These are phyloP conservation scores for Calonectris borealis DNA, from an alignment of 2,113 vertebrate species.

Conservation along the genomic window DNA sequence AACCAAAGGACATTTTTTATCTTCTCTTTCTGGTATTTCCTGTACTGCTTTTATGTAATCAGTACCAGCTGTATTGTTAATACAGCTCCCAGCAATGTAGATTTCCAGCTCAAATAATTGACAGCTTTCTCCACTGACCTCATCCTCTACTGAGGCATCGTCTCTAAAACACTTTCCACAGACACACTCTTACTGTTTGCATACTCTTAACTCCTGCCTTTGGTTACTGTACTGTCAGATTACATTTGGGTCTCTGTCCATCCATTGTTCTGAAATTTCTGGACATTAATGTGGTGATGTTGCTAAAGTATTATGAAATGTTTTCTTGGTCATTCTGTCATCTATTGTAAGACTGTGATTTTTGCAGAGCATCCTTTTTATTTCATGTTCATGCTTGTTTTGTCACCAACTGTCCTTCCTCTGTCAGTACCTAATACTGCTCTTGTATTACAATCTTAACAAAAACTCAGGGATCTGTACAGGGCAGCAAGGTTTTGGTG, in stretches of 20 bases:
- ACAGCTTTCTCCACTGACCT: constrained; percentile 61
- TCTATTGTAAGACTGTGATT: neutral
- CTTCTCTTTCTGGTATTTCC: constrained; percentile 56
- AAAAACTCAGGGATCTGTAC: neutral
- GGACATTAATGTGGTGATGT: neutral
- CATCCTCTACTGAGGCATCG: constrained; percentile 20
- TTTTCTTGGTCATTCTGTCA: neutral
- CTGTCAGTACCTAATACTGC: neutral
- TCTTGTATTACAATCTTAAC: neutral
- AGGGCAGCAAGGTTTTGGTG: neutral
- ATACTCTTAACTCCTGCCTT: neutral
- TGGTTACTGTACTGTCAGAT: neutral
- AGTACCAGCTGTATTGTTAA: constrained; percentile 54
- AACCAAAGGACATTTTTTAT: constrained; percentile 24
- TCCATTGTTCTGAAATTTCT: neutral
- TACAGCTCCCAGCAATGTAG: constrained; percentile 39
- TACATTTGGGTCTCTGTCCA: neutral
- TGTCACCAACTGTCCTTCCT: neutral
- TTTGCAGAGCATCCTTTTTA: neutral
- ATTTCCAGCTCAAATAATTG: constrained; percentile 55
- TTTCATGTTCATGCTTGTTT: neutral
- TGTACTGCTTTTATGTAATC: constrained; percentile 55
- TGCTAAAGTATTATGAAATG: neutral
- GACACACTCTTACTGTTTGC: neutral
- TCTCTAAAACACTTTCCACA: constrained; percentile 47